Percentiles rank a stretch among this genome's conserved stretches.
Conservation (phyloP, 2,113 vertebrate species). For the Emydocephalus ijimae region DNA sequence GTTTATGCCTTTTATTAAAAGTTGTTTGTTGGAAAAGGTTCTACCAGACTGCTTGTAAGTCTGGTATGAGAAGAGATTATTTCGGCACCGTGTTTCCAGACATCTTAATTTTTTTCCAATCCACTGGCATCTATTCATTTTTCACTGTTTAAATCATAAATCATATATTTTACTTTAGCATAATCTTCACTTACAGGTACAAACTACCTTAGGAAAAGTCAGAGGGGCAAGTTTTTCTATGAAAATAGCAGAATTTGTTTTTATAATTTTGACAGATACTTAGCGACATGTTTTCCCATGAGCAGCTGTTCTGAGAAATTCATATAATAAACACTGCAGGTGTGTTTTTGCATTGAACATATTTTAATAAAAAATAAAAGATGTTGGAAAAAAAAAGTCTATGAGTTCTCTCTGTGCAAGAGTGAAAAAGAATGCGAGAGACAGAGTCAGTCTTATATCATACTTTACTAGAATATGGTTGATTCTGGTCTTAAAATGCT, state of each 20-base stretch:
- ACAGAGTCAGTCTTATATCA: background rate
- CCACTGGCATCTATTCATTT: slow-evolving; percentile 6
- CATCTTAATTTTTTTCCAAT: background rate
- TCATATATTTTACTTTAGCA: slow-evolving; percentile 39
- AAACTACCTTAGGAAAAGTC: slow-evolving; percentile 6
- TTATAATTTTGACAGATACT: slow-evolving; percentile 2
- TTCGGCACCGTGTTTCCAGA: background rate
- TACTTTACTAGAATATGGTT: background rate
- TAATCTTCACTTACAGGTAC: slow-evolving; percentile 40
- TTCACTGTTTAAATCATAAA: background rate
- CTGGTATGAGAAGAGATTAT: background rate
- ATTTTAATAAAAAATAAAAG: background rate
- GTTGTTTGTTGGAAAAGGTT: background rate
- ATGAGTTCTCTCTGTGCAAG: background rate
- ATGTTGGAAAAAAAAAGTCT: background rate
- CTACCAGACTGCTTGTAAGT: background rate
- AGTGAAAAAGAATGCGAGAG: background rate
- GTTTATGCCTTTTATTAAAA: background rate
- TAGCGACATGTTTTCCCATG: background rate
- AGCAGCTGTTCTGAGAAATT: slow-evolving; percentile 32
- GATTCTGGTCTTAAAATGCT: background rate
- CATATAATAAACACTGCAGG: background rate
- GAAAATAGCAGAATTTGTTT: slow-evolving; percentile 18
- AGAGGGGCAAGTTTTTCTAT: slow-evolving; percentile 24
- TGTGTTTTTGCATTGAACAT: background rate